Conservation (phyloP, 2,113 vertebrate genomes). For the Pygoscelis adeliae region DNA sequence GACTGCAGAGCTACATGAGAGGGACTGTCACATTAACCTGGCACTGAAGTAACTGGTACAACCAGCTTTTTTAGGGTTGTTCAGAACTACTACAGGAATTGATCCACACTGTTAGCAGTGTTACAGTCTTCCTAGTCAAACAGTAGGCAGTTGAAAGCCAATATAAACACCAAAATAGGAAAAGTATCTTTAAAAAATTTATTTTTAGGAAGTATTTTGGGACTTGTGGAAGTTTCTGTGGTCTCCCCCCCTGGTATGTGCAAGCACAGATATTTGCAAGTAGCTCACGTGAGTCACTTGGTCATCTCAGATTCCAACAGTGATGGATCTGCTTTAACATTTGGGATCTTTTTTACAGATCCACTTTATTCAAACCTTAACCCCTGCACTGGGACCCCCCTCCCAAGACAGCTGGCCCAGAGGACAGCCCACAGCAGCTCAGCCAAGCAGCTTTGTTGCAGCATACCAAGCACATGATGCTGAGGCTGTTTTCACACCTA, state of each 20-base stretch:
- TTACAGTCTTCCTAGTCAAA: background rate
- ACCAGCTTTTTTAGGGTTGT: background rate
- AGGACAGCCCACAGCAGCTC: background rate
- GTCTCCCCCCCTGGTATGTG: accelerated
- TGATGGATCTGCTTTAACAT: background rate
- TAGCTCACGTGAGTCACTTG: accelerated
- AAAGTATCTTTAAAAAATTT: background rate
- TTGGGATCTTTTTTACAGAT: background rate
- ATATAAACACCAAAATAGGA: background rate
- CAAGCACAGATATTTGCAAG: accelerated
- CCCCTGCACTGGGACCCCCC: background rate
- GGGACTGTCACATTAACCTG: background rate
- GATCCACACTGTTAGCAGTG: background rate
- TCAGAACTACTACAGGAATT: background rate
- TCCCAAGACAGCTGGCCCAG: too few relatives aligned
- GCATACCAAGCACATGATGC: accelerated
- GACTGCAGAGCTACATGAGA: accelerated
- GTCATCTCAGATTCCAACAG: background rate
- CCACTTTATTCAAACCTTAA: background rate
- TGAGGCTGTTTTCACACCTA: background rate
- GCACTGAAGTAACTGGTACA: background rate
- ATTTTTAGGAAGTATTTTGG: background rate
- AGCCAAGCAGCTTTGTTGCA: accelerated
- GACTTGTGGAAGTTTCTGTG: background rate
- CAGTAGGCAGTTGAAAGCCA: background rate